These are phyloP conservation scores for Hirundichthys speculiger DNA, from an alignment of 2,113 vertebrate species.

Conservation along the genomic window DNA sequence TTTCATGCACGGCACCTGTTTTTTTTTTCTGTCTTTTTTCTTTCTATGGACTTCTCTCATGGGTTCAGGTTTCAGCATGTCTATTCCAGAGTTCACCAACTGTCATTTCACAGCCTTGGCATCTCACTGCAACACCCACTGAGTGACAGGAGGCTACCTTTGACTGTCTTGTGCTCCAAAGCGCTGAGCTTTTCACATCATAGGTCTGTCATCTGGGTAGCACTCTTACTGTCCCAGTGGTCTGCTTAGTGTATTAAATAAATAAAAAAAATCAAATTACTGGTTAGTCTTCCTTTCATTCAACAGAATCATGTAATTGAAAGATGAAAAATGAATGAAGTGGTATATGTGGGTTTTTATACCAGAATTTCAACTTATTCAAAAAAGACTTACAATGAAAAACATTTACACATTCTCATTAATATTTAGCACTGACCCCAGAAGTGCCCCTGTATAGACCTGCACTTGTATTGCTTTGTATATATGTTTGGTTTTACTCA, in stretches of 20 bases:
- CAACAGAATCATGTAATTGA: too few relatives aligned
- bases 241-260: slow-evolving; percentile 2
- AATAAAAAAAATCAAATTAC: too few relatives aligned
- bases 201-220: slow-evolving; percentile 48
- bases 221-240: slow-evolving; percentile 14
- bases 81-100: slow-evolving; percentile 59
- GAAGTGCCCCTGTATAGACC: too few relatives aligned
- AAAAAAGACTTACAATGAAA: too few relatives aligned
- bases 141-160: slow-evolving; percentile 59
- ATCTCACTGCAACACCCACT: slow-evolving; percentile 47
- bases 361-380: too few relatives aligned
- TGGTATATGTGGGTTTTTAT: too few relatives aligned
- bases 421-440: too few relatives aligned
- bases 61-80: slow-evolving; percentile 66
- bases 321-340: too few relatives aligned
- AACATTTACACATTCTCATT: too few relatives aligned
- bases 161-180: slow-evolving; percentile 60
- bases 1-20: slow-evolving; percentile 62
- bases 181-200: slow-evolving; percentile 39
- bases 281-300: too few relatives aligned
- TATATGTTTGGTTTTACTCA: too few relatives aligned
- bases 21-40: slow-evolving; percentile 13
- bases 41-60: slow-evolving; percentile 31
- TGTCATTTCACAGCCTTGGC: slow-evolving; percentile 50
- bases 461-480: too few relatives aligned